These are phyloP conservation scores for Thamnophis sirtalis DNA, from an alignment of 2,113 vertebrate species.

Conservation along the genomic window DNA sequence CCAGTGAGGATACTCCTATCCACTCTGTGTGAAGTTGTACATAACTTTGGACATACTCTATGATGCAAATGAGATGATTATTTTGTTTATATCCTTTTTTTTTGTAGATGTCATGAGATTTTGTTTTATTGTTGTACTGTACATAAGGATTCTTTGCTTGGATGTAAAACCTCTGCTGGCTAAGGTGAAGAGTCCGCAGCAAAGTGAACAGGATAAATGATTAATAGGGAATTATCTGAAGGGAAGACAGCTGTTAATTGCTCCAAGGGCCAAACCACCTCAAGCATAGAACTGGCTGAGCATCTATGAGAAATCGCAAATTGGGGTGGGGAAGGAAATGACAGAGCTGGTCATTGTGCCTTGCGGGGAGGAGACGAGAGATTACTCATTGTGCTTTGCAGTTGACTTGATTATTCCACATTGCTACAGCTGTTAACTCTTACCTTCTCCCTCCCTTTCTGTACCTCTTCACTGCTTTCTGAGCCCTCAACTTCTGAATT, in stretches of 20 bases:
- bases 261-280: not conserved
- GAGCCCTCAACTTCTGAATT: constrained; percentile 31
- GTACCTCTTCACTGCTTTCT: constrained; percentile 17
- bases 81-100: not conserved
- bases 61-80: constrained; percentile 2
- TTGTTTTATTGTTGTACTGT: not conserved
- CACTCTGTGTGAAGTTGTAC: not conserved
- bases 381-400: not conserved
- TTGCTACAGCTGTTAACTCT: not conserved
- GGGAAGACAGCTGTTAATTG: not conserved
- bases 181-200: not conserved
- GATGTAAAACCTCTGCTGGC: not conserved
- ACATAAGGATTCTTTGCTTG: constrained; percentile 14
- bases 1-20: fast-evolving
- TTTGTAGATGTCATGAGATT: constrained; percentile 2
- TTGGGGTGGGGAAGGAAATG: not conserved
- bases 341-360: not conserved
- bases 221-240: not conserved
- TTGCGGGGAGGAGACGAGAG: not conserved
- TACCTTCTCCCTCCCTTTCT: not conserved
- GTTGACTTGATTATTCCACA: constrained; percentile 4
- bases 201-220: not conserved
- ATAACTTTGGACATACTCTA: constrained; percentile 35
- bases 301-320: not conserved
- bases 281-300: not conserved